Conservation (phyloP, 2,888 invertebrate species). For the Plagodis pulveraria region DNA sequence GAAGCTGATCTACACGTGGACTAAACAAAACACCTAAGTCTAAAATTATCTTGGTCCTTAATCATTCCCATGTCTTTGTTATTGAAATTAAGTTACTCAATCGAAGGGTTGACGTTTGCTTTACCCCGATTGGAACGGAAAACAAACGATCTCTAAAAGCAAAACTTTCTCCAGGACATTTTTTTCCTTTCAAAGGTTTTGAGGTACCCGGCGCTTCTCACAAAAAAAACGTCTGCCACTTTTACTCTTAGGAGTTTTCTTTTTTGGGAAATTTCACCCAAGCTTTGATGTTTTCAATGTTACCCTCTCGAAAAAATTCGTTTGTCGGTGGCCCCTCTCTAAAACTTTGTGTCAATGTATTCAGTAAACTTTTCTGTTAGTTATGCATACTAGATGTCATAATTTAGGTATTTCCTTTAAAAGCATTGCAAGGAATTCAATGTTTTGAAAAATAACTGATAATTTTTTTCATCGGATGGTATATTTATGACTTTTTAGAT, state of each 20-base stretch:
- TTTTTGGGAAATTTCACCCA: conserved; percentile 53
- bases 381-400: conserved; percentile 1
- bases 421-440: neutral
- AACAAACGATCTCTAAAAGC: conserved; percentile 39
- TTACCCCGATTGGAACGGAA: conserved; percentile 27
- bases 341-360: conserved; percentile 38
- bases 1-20: too few species aligned
- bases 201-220: conserved; percentile 52
- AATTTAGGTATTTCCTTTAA: neutral
- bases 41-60: too few species aligned
- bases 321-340: conserved; percentile 36
- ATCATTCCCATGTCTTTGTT: conserved; percentile 14
- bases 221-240: conserved; percentile 55
- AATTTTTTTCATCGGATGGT: too few species aligned
- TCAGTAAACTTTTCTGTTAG: conserved; percentile 33
- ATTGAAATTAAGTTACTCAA: conserved; percentile 15
- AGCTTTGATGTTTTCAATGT: conserved; percentile 42
- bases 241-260: conserved; percentile 42
- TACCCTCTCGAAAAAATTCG: conserved; percentile 40
- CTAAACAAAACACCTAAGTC: too few species aligned
- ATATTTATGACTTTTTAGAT: too few species aligned
- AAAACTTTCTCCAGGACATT: conserved; percentile 45
- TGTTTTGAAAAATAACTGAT: too few species aligned
- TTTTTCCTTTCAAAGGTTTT: conserved; percentile 50
- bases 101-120: conserved; percentile 9